phyloP scores from a whole-genome alignment of 2,113 vertebrate species.

The Myotis yumanensis region DNA sequence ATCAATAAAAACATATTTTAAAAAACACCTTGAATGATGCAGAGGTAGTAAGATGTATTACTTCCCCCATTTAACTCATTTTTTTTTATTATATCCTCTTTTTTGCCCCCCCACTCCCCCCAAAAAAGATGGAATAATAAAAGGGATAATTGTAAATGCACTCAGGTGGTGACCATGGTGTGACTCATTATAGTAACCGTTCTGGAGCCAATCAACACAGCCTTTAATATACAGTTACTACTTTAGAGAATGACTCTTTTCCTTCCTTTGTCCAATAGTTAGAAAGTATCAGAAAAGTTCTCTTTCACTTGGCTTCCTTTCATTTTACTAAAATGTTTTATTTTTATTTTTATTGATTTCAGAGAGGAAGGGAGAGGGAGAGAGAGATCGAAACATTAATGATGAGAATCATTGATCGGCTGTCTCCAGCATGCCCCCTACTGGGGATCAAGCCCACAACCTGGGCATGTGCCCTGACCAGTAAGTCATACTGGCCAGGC shows the following conservation, averaged over 20 bases:
- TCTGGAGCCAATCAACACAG: neutral
- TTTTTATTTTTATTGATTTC: no score
- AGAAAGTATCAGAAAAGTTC: neutral
- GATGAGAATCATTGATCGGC: no score
- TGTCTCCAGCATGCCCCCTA: no score
- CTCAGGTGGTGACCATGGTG: neutral
- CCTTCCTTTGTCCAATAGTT: neutral
- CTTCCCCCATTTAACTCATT: neutral
- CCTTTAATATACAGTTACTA: neutral
- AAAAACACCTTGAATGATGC: neutral
- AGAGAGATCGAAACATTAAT: no score
- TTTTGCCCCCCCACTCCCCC: no score
- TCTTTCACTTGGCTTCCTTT: neutral
- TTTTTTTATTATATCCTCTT: neutral
- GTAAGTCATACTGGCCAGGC: no score
- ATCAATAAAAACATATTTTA: no score
- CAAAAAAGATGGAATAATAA: neutral
- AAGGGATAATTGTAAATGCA: neutral
- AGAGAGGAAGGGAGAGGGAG: no score
- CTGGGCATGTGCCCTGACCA: no score
- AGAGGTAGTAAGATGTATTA: neutral
- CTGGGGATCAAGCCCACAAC: no score
- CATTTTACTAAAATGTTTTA: no score
- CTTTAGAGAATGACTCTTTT: neutral
- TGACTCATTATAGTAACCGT: neutral